Conservation (phyloP, 2,113 vertebrate species). For the Emydura subglobosa region DNA sequence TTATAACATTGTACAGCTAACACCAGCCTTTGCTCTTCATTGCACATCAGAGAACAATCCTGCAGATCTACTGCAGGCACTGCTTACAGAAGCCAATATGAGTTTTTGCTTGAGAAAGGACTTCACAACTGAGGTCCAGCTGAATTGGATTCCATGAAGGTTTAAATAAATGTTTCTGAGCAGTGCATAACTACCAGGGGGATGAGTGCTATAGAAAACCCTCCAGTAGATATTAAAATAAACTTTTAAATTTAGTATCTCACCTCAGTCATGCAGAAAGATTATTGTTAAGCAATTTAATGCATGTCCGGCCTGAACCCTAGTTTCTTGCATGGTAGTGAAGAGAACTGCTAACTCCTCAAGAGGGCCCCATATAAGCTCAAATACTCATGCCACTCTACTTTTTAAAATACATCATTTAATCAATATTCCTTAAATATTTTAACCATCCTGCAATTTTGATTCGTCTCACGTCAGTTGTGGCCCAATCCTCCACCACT, state of each 20-base stretch:
- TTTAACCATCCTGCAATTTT: neutral
- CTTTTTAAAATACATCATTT: neutral
- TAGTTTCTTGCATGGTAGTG: neutral
- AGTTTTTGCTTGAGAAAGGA: neutral
- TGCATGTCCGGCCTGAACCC: neutral
- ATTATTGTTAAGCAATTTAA: neutral
- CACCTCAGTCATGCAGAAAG: neutral
- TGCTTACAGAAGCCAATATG: too few species aligned
- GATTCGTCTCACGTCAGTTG: neutral
- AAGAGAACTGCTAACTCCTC: neutral
- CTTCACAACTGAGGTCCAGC: neutral
- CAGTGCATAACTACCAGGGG: neutral
- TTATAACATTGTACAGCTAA: neutral
- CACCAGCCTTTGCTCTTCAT: neutral
- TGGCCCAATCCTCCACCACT: neutral
- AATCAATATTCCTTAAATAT: neutral
- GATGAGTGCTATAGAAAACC: neutral
- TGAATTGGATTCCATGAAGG: neutral
- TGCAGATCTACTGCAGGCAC: neutral
- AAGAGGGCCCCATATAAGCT: neutral
- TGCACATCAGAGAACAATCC: neutral
- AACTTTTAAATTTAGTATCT: neutral
- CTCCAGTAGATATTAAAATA: neutral
- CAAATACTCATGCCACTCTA: neutral
- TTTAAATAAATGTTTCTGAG: neutral